Base-by-base conservation (phyloP, 2,113 vertebrate genomes). In the Hippocampus comes region DNA sequence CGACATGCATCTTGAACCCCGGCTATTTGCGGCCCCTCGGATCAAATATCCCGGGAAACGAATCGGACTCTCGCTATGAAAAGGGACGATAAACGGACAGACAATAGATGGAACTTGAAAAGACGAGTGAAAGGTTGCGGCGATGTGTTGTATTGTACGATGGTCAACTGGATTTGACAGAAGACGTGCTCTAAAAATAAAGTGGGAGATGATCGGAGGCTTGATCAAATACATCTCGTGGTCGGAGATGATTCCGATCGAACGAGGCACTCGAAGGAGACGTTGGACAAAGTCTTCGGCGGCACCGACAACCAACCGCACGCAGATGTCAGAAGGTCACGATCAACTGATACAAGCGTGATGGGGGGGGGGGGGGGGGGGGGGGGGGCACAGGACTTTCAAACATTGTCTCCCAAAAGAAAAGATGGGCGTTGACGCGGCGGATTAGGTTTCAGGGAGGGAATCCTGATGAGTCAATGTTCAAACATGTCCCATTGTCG, bases 381-480 rank as follows among this genome's bases (percentile, higher is more conserved):
- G 43, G 43, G 7, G 41, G 21, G 43, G 3, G 5, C 23, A 43
- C 41, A 43, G 9, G 64, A 46, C 64, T 48, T 66, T 18, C 48
- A 66, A 66, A 23, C 14, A 66, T 46, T 27, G 15, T 15, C n/a
- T 46, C 6, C 38, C 7, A 43, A 14, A 59, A 63, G 25, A 14
- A 65, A 70, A 21, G 5, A 60, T 70, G 68, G 55, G 34, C 56
- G 23, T n/a, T 34, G 25, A 56, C 63, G 25, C 21, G 4, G 27
- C 34, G 25, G 61, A 57, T 18, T 60, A 17, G 49, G 60, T 46
- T 66, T 72, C 70, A 63, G 43, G 64, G 17, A 70, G 46, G 71
- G 68, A 77, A 64, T 77, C 67, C 59, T 27, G 9, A 70, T 73
- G 61, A 79, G 73, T 78, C 76, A 77, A n/a, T 25, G 9, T 46